Conservation (phyloP, 2,113 vertebrate genomes). For the Pedionomus torquatus region DNA sequence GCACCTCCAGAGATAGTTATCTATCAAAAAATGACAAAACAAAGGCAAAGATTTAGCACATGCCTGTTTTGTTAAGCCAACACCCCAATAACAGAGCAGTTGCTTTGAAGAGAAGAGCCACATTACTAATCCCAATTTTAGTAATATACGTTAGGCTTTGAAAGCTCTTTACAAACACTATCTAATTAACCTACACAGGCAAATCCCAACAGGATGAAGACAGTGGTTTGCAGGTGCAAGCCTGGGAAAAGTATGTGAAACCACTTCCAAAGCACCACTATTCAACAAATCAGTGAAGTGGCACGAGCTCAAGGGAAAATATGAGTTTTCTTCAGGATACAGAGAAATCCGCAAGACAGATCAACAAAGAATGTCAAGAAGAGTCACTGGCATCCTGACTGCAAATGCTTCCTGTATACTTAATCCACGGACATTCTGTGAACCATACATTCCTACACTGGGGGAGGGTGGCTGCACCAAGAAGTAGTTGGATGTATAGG, state of each 20-base stretch:
- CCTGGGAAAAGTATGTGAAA: neutral
- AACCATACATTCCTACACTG: neutral
- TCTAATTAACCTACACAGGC: conserved; percentile 30
- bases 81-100: conserved; percentile 19
- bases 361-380: neutral
- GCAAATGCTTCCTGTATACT: neutral
- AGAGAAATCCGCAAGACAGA: neutral
- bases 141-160: neutral
- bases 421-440: neutral
- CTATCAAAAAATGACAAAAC: conserved; percentile 25
- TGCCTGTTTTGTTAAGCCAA: conserved; percentile 46
- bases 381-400: neutral
- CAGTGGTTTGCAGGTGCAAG: neutral
- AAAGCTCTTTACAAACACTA: conserved; percentile 41
- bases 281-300: neutral
- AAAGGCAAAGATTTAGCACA: neutral
- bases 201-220: conserved; percentile 43
- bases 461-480: accelerated
- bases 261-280: neutral
- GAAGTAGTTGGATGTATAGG: neutral
- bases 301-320: neutral
- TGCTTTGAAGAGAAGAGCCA: conserved; percentile 28
- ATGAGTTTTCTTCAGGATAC: neutral
- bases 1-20: conserved; percentile 14
- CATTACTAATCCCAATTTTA: conserved; percentile 7